Base-by-base conservation (phyloP, 2,797 vertebrate species). In the Silurus aristotelis region DNA sequence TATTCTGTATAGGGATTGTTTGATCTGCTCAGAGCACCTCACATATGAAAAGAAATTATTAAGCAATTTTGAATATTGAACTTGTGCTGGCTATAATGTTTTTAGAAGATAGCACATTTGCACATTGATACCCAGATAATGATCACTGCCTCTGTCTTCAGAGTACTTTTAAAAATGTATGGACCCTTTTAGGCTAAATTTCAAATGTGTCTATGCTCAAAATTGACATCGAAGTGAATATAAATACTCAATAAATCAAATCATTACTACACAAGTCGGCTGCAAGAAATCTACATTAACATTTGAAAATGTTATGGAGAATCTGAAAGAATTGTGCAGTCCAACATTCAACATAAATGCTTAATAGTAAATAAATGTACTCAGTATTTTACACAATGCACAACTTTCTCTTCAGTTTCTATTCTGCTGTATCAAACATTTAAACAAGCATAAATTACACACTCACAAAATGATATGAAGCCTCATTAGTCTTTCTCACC, bases 61-160 rank as follows among this genome's bases (percentile, higher is more conserved):
- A 38, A 13, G 56, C 17, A 60, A 12, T 77, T 43, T 60, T 77
- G 71, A 52, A 15, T 10, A 56, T 20, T 60, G 75, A 14, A 27
- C 75, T 31, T 77, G 38, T 27, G n/a, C 46, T 14, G 48, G 0
- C 27, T 70, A 20, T 60, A 71, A 82, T n/a, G 10, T 9, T 82
- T 52, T 82, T n/a, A 71, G 67, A 14, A 81, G 63, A 31, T 48
- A 27, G 79, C 79, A 55, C 27, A 58, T 55, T 67, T 27, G 48
- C 19, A 71, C 27, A 83, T 46, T 83, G 55, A 25, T 15, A 83
- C 15, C 15, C 68, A 83, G 68, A 83, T 83, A 73, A n/a, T 1
- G 15, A 20, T 1, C 31, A 17, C 15, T 56, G 3, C 14, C 19
- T 52, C 19, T 63, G 70, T 27, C 25, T 46, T 27, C 22, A 55